phyloP scores from a whole-genome alignment of 2,113 vertebrate species.

The Aldabrachelys gigantea region DNA sequence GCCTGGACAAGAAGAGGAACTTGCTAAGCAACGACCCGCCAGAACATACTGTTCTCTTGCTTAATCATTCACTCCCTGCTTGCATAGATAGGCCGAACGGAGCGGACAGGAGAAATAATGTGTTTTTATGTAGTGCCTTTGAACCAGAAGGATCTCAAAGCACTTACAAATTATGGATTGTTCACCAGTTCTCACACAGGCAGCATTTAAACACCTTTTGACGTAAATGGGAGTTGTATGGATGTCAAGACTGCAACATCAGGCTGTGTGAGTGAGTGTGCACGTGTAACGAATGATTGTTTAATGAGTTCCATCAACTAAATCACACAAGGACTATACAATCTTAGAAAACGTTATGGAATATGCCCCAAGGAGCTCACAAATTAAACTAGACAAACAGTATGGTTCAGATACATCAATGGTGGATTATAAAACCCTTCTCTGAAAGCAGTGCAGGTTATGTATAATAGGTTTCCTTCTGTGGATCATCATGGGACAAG shows the following conservation, averaged over 20 bases:
- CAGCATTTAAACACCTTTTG: slow-evolving; percentile 26
- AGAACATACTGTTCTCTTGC: slow-evolving; percentile 50
- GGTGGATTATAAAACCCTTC: background rate
- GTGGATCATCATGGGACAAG: background rate
- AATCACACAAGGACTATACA: background rate
- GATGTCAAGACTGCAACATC: background rate
- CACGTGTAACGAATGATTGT: background rate
- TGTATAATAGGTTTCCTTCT: background rate
- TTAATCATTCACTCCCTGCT: slow-evolving; percentile 26
- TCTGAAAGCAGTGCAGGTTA: background rate
- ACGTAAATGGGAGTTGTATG: slow-evolving; percentile 12
- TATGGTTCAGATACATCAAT: background rate
- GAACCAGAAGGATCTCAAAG: background rate
- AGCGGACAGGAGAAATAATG: background rate
- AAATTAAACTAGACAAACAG: background rate
- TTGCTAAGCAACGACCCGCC: slow-evolving; percentile 63
- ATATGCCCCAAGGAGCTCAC: background rate
- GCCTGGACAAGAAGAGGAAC: slow-evolving; percentile 35
- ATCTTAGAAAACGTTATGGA: background rate
- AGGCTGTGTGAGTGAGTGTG: background rate
- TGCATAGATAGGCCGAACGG: slow-evolving; percentile 49
- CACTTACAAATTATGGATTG: background rate
- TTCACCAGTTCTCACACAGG: background rate
- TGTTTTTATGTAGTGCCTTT: slow-evolving; percentile 12
- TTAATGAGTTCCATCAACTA: background rate